These are phyloP conservation scores for Schizotus pectinicornis DNA, from an alignment of 2,888 invertebrate genomes.

Conservation along the genomic window DNA sequence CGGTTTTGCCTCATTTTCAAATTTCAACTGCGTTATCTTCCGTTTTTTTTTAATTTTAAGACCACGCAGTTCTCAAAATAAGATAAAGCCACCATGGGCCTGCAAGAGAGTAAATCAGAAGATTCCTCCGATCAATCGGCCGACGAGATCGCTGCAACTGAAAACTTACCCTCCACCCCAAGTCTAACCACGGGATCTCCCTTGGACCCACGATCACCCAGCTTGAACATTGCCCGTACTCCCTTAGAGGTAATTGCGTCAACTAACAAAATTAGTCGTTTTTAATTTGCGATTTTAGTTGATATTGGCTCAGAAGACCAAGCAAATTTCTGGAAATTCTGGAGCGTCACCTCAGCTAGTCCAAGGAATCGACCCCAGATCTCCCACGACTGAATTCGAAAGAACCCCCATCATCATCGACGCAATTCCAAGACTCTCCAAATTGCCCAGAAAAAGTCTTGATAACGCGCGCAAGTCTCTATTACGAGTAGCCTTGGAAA, in stretches of 20 bases:
- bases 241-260: constrained; percentile 62
- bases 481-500: constrained; percentile 52
- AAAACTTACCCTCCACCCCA: constrained; percentile 36
- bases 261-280: constrained; percentile 1
- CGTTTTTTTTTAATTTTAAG: no score
- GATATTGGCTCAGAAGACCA: constrained; percentile 29
- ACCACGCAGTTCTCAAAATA: no score
- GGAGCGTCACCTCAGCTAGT: constrained; percentile 13
- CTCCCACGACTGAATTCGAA: constrained; percentile 65
- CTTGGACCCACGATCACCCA: constrained; percentile 67
- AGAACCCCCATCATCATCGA: constrained; percentile 63
- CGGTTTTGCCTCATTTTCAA: no score
- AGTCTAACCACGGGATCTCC: constrained; percentile 38
- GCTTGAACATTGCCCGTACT: constrained; percentile 64
- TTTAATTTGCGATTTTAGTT: constrained; percentile 14
- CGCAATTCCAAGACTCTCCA: constrained; percentile 31
- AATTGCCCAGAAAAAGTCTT: constrained; percentile 52
- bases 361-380: constrained; percentile 60
- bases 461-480: constrained; percentile 42
- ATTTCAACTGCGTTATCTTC: no score
- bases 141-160: neutral
- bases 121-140: constrained; percentile 23
- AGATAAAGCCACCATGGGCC: constrained; percentile 40
- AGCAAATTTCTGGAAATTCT: constrained; percentile 5
- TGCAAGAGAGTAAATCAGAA: constrained; percentile 40